Evolutionary conservation across 2,113 vertebrate genomes (phyloP), one percentile per base, ranked within the genome.

Genomic region (Burhinus bistriatus): DNA sequence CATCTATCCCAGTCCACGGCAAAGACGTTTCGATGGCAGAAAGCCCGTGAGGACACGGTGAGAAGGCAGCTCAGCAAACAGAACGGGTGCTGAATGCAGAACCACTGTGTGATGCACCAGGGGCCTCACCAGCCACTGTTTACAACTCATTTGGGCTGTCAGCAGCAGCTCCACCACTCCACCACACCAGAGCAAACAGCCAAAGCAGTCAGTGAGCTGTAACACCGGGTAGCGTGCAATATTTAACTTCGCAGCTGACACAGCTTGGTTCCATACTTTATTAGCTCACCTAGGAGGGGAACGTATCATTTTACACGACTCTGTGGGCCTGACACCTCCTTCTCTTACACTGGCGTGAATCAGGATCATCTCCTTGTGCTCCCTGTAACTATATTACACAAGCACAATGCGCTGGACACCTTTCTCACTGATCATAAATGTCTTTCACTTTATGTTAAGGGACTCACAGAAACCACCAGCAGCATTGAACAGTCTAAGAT

Each of bases 321-420:
- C 72, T 57, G n/a, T 49, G 44, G 69, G 26, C 49, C 77, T 84
- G 21, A 29, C 32, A 73, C 15, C 40, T 76, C 22, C 38, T 90
- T 66, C 55, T 76, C 36, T 54, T 61, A 58, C 6, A 34, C 19
- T 38, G 32, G 14, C 0, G 1, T 44, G 45, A 81, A 75, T 49
- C 21, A 44, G 54, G 38, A 54, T 40, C 5, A 0, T 26, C 19
- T 58, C 25, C 36, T 64, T 73, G 12, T n/a, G 61, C 13, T 58
- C 51, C 13, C 27, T 51, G 12, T 9, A 45, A 69, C 30, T 21
- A 30, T 0, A 0, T 57, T 42, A 34, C 3, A 17, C 30, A 38
- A 70, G 11, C 38, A n/a, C 2, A 3, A 25, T 3, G 2, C 17
- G 8, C 15, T 1, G 1, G 55, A 42, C 1, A 1, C 1, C 0